These are phyloP conservation scores for Nasonovia ribisnigri DNA, from an alignment of 2,888 invertebrate genomes.

Conservation along the genomic window DNA sequence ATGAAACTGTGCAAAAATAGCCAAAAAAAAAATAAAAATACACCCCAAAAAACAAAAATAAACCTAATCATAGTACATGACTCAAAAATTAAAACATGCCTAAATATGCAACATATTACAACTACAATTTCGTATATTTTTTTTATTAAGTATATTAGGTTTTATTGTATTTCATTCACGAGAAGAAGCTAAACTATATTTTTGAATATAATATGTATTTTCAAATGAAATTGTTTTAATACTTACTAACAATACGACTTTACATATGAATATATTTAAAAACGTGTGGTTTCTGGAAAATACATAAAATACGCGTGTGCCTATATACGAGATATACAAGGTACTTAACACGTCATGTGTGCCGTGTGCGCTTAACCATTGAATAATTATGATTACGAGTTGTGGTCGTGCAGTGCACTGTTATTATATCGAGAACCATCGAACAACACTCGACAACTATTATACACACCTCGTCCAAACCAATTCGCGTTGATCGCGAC, in stretches of 20 bases:
- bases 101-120: background rate
- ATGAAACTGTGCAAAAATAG: background rate
- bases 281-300: background rate
- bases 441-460: background rate
- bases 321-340: background rate
- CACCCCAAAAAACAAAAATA: background rate
- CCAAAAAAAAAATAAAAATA: background rate
- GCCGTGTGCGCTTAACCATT: background rate
- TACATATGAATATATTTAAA: background rate
- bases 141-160: background rate
- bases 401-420: background rate
- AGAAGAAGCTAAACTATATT: background rate
- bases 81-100: background rate
- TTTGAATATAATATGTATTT: no score
- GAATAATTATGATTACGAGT: background rate
- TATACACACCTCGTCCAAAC: constrained; percentile 11
- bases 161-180: background rate
- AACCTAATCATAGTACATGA: background rate
- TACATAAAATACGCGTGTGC: background rate
- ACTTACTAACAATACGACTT: no score
- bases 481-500: constrained; percentile 3
- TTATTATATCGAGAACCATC: background rate
- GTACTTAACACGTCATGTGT: background rate
- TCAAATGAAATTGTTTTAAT: no score
- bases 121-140: background rate